Percentiles rank a stretch among this genome's conserved stretches.
phyloP scores from a whole-genome alignment of 1,140 invertebrate genomes.

The Achatina immaculata region DNA sequence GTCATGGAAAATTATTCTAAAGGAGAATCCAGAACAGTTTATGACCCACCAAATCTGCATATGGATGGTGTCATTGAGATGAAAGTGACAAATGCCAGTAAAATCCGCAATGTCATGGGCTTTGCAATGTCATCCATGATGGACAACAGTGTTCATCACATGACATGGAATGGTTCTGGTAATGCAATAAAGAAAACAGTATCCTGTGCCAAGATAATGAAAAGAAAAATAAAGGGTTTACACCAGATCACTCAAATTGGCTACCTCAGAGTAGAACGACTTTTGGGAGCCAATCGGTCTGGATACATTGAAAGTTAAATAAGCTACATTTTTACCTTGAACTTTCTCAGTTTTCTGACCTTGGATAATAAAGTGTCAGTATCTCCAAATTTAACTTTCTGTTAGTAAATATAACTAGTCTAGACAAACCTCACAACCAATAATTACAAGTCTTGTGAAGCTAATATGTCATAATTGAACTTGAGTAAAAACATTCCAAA shows the following conservation, averaged over 20 bases:
- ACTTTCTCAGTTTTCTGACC: no score
- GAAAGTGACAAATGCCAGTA: conserved; percentile 86
- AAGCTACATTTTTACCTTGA: no score
- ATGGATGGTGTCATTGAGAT: conserved; percentile 83
- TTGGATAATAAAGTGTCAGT: no score
- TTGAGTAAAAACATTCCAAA: no score
- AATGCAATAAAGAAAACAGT: conserved; percentile 84
- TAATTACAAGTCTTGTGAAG: no score
- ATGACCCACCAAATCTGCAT: conserved; percentile 64
- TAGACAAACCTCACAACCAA: no score
- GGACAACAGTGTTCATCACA: conserved; percentile 58
- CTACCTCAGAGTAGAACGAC: conserved; percentile 77
- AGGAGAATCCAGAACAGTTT: conserved; percentile 56
- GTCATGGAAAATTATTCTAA: conserved; percentile 65
- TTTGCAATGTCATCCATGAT: conserved; percentile 76
- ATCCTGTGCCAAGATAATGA: conserved; percentile 89
- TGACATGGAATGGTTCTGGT: conserved; percentile 73
- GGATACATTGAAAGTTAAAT: no score
- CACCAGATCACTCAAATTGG: conserved; percentile 61
- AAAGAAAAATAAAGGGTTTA: conserved; percentile 76
- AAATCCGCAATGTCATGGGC: conserved; percentile 84
- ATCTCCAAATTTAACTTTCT: no score
- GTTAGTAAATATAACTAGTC: no score
- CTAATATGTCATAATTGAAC: no score
- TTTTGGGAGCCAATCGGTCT: conserved; percentile 85